phyloP scores from a whole-genome alignment of 2,797 vertebrate genomes.

The Smutsia gigantea region DNA sequence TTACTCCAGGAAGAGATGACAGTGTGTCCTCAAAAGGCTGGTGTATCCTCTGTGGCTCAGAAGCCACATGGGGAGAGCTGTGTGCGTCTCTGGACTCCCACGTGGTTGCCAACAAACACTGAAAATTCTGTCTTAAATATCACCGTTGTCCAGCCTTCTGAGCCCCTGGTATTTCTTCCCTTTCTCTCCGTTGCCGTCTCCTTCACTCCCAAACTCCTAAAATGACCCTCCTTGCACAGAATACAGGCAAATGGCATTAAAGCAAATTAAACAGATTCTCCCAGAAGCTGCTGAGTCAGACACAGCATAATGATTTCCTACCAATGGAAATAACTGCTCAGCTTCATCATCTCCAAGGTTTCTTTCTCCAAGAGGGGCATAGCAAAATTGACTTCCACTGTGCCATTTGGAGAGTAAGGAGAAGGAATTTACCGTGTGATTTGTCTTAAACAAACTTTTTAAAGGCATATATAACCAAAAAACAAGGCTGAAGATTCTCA shows the following conservation, averaged over 20 bases:
- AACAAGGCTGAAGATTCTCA: not conserved
- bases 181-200: constrained; percentile 19
- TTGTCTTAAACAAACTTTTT: constrained; percentile 62
- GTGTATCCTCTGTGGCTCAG: not conserved
- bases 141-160: not conserved
- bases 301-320: constrained; percentile 42
- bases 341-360: not conserved
- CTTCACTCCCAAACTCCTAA: not conserved
- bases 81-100: not conserved
- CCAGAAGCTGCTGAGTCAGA: constrained; percentile 32
- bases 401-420: not conserved
- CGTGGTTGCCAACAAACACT: not conserved
- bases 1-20: constrained; percentile 10
- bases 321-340: constrained; percentile 60
- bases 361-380: constrained; percentile 34
- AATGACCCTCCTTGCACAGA: not conserved
- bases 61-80: not conserved
- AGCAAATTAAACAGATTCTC: constrained; percentile 63
- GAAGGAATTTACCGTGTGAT: not conserved
- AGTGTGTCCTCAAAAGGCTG: not conserved
- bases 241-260: constrained; percentile 38
- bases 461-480: constrained; percentile 33
- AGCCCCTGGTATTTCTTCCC: not conserved
- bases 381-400: constrained; percentile 35
- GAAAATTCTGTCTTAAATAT: not conserved